A percentile compares a stretch with the other conserved stretches of the same genome.
Evolutionary conservation across 2,888 invertebrate genomes (phyloP).

Genomic region (Phengaris arion): DNA sequence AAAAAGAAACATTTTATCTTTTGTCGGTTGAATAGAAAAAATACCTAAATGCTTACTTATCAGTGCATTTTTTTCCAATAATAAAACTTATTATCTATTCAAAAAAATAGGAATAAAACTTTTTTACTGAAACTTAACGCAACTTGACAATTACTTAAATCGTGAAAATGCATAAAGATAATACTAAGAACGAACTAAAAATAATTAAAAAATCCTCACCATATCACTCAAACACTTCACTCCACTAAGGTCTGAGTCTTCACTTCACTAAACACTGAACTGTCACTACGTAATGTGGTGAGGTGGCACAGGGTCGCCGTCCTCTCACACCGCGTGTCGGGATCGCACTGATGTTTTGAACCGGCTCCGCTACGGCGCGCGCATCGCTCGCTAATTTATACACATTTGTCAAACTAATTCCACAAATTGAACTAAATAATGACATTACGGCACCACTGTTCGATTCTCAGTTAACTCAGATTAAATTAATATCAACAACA

Average conservation of each 20-base stretch:
- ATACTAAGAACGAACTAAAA: too few species aligned
- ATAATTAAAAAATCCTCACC: conserved; percentile 16
- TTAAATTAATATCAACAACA: conserved; percentile 23
- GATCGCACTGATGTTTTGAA: conserved; percentile 50
- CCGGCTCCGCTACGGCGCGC: conserved; percentile 65
- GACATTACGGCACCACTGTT: conserved; percentile 46
- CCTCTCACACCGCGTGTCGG: conserved; percentile 31
- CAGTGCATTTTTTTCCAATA: too few species aligned
- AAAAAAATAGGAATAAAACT: too few species aligned
- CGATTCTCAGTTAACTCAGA: conserved; percentile 12
- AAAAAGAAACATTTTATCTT: too few species aligned
- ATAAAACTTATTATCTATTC: too few species aligned
- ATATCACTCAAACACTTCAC: conserved; percentile 30
- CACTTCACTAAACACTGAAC: conserved; percentile 30
- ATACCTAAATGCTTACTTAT: too few species aligned
- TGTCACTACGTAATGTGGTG: conserved; percentile 34
- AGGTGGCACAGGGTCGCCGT: conserved; percentile 32
- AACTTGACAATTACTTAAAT: background rate
- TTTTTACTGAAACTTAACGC: too few species aligned
- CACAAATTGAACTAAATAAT: conserved; percentile 76
- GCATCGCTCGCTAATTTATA: conserved; percentile 72
- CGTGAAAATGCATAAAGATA: background rate
- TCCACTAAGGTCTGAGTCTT: conserved; percentile 22
- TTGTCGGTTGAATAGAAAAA: too few species aligned
- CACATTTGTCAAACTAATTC: conserved; percentile 76